Base-by-base conservation (phyloP, 1,140 invertebrate species). In the Plutomurus gul region DNA sequence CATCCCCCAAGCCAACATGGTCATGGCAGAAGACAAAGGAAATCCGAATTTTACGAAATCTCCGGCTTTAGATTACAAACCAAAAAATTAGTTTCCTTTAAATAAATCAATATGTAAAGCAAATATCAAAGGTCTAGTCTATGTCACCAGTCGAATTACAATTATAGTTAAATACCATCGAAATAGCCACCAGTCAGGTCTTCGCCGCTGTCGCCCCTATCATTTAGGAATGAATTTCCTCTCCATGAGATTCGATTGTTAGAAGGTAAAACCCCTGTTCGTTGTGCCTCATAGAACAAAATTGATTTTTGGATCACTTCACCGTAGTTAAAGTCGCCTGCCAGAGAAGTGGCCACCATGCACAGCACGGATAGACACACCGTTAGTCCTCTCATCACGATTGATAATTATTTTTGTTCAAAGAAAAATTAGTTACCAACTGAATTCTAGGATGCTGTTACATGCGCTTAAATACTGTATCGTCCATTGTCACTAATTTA, bases 1-100 rank as follows among this genome's bases (percentile, higher is more conserved):
- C 11, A 87, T 76, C 25, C 87, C 86, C 87, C 87, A 87, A 4
- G 86, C 84, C 18, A 88, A 36, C 70, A 87, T 71, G 7, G 85
- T 87, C 7, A 84, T 84, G 3, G 85, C 82, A 3, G 75, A 83
- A 6, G 87, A 86, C 84, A 87, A 86, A 30, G 87, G 87, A 39
- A 88, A 86, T n/a, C 85, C 86, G 70, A 88, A 88, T 81, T 88
- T 88, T 1, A 88, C 86, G 80, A 82, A 83, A 80, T 88, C 87
- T 49, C 87, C 87, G 82, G 86, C 87, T 88, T n/a, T n/a, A n/a
- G n/a, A n/a, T n/a, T n/a, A n/a, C 37, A 82, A 82, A 77, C 13
- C 76, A 33, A 37, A 36, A 18, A 72, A 3, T 39, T 65, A 82
- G 27, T 75, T 84, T 80, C n/a, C n/a, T n/a, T n/a, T n/a, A n/a